These are phyloP conservation scores for Pantherophis vulpinus DNA, from an alignment of 2,797 vertebrate species.

Conservation along the genomic window DNA sequence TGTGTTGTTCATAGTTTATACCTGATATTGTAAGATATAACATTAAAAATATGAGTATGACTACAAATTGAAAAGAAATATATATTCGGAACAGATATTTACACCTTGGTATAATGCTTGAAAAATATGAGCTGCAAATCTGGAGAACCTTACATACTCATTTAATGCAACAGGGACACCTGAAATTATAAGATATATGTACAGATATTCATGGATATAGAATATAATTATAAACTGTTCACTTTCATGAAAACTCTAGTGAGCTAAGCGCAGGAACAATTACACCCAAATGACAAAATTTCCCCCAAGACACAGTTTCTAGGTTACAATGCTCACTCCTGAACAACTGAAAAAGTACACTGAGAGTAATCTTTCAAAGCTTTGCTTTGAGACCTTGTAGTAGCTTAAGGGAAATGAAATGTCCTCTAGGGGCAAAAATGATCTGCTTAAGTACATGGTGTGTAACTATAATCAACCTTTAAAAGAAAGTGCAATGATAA, in stretches of 20 bases:
- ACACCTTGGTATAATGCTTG: background rate
- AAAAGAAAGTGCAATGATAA: slow-evolving; percentile 57
- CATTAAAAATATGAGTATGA: background rate
- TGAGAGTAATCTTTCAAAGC: slow-evolving; percentile 58
- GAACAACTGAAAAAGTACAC: slow-evolving; percentile 62
- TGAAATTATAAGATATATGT: background rate
- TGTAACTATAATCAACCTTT: slow-evolving; percentile 50
- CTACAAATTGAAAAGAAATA: slow-evolving; percentile 51
- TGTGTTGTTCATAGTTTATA: background rate
- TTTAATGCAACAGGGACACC: slow-evolving; percentile 2
- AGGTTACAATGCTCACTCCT: slow-evolving; percentile 49
- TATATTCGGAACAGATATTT: background rate
- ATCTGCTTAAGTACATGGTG: slow-evolving; percentile 60
- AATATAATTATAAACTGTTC: background rate
- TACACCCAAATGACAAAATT: slow-evolving; percentile 23
- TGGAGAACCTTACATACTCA: background rate
- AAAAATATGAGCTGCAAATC: background rate
- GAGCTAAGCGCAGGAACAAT: slow-evolving; percentile 17
- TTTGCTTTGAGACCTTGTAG: slow-evolving; percentile 56
- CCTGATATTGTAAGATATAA: background rate
- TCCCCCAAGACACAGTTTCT: slow-evolving; percentile 20
- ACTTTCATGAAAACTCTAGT: slow-evolving; percentile 15
- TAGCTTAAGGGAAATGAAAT: slow-evolving; percentile 64
- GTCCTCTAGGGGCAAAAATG: slow-evolving; percentile 42
- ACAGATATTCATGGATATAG: slow-evolving; percentile 17